These are phyloP conservation scores for Oreohelix idahoensis DNA, from an alignment of 1,140 invertebrate genomes.

Conservation along the genomic window DNA sequence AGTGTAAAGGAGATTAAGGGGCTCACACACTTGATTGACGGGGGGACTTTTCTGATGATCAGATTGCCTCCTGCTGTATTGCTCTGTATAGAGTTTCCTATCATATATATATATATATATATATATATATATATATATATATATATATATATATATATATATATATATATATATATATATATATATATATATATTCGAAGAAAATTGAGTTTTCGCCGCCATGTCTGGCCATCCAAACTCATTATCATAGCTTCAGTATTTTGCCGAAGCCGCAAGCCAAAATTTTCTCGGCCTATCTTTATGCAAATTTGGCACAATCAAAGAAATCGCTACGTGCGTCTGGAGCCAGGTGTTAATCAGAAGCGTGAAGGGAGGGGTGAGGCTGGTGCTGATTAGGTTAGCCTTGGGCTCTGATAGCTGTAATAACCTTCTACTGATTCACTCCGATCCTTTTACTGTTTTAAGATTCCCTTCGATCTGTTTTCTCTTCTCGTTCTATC, in stretches of 20 bases:
- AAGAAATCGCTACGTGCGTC: neutral
- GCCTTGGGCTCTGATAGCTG: neutral
- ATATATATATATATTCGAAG: too few species aligned
- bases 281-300: conserved; percentile 9
- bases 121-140: too few species aligned
- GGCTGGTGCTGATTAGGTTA: neutral
- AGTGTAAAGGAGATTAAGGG: too few species aligned
- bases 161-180: too few species aligned
- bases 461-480: neutral
- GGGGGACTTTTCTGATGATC: too few species aligned
- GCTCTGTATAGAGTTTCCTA: too few species aligned
- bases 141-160: too few species aligned
- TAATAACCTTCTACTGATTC: conserved; percentile 11
- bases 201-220: conserved; percentile 11
- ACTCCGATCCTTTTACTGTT: neutral
- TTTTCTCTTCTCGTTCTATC: neutral
- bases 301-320: conserved; percentile 17
- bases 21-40: too few species aligned
- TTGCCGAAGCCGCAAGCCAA: neutral
- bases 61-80: too few species aligned
- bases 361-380: neutral
- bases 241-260: neutral
- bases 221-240: conserved; percentile 13
- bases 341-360: conserved; percentile 8
- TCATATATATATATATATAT: too few species aligned